These are phyloP conservation scores for Leucophenga varia DNA, from an alignment of 1,140 invertebrate species.

Conservation along the genomic window DNA sequence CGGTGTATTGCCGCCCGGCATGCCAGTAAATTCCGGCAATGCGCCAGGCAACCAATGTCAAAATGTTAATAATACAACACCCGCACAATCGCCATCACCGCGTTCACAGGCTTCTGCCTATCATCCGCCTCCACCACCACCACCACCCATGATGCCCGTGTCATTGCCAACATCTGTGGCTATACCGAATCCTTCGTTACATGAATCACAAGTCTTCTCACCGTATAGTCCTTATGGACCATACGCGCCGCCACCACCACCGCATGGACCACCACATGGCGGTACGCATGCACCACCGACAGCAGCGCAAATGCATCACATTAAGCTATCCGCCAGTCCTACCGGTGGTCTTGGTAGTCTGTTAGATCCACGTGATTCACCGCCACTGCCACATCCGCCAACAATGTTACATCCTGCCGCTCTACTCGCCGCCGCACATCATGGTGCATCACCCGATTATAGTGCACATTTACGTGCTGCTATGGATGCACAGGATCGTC, in stretches of 20 bases:
- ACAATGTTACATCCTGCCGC: slow-evolving; percentile 79
- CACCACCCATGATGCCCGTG: slow-evolving; percentile 61
- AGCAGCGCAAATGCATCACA: slow-evolving; percentile 55
- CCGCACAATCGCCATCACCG: slow-evolving; percentile 67
- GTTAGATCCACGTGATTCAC: slow-evolving; percentile 73
- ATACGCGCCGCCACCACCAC: slow-evolving; percentile 50
- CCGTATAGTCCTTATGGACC: slow-evolving; percentile 85
- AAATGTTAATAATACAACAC: slow-evolving; percentile 32
- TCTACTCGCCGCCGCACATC: slow-evolving; percentile 75
- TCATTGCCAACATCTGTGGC: slow-evolving; percentile 91
- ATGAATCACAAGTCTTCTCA: slow-evolving; percentile 92
- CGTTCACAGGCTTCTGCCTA: slow-evolving; percentile 58
- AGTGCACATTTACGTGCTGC: slow-evolving; percentile 64
- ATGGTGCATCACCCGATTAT: slow-evolving; percentile 75
- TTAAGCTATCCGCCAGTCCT: slow-evolving; percentile 60
- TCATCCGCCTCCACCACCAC: slow-evolving; percentile 73
- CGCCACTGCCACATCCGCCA: slow-evolving; percentile 76
- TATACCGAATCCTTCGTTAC: slow-evolving; percentile 92
- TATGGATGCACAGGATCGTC: slow-evolving; percentile 79
- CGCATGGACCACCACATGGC: slow-evolving; percentile 60
- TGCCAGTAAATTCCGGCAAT: slow-evolving; percentile 26
- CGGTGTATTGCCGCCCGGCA: slow-evolving; percentile 14
- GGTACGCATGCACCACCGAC: slow-evolving; percentile 49
- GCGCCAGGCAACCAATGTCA: slow-evolving; percentile 48
- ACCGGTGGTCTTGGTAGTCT: slow-evolving; percentile 63